Evolutionary conservation across 2,888 invertebrate genomes (phyloP).

Genomic region (Scaptomyza flava): DNA sequence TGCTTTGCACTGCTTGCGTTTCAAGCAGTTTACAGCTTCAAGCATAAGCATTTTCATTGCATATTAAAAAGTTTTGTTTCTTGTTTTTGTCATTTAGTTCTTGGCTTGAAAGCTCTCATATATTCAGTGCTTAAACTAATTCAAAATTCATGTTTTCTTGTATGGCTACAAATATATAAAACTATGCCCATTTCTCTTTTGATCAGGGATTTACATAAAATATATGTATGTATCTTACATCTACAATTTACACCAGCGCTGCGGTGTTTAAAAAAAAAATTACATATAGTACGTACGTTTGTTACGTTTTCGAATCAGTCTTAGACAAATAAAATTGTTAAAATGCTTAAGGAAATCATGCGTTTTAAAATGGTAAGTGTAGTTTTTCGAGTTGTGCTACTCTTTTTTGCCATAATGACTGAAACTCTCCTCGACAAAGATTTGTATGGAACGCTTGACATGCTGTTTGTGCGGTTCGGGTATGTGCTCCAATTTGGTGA

Average conservation of each 20-base stretch:
- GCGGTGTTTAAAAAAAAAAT: constrained; percentile 20
- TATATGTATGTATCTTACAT: constrained; percentile 18
- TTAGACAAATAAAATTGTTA: constrained; percentile 55
- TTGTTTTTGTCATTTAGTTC: constrained; percentile 38
- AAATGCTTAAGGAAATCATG: constrained; percentile 36
- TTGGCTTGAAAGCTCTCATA: constrained; percentile 45
- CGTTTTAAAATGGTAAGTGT: constrained; percentile 28
- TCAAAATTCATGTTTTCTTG: constrained; percentile 42
- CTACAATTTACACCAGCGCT: constrained; percentile 27
- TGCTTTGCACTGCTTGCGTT: neutral
- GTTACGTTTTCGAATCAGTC: constrained; percentile 61
- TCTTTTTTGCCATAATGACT: constrained; percentile 64
- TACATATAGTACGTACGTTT: constrained; percentile 3
- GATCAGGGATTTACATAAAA: constrained; percentile 21
- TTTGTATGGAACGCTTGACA: constrained; percentile 82
- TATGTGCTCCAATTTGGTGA: constrained; percentile 81
- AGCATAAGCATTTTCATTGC: neutral
- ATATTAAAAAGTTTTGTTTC: neutral
- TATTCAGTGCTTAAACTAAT: constrained; percentile 38
- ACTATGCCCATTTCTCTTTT: constrained; percentile 21
- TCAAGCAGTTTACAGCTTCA: neutral
- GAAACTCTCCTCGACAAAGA: constrained; percentile 78
- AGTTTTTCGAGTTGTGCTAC: constrained; percentile 19
- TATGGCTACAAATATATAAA: constrained; percentile 55
- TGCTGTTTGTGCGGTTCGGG: constrained; percentile 81